Evolutionary conservation across 2,888 invertebrate species (phyloP).

Genomic region (Drosophila seclusa): DNA sequence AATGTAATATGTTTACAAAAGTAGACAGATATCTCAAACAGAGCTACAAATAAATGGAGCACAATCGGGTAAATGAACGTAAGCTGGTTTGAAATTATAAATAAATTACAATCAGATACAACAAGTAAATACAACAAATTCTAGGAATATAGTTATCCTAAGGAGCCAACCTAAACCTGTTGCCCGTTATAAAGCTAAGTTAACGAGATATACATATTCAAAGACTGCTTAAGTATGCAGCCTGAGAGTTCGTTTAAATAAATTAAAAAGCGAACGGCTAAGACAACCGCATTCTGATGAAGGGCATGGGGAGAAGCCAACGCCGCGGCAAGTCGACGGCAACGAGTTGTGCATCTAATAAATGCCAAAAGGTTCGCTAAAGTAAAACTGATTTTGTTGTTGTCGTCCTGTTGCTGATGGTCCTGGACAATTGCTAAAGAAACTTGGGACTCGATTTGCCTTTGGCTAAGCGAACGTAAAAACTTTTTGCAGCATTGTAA

Average conservation of each 20-base stretch:
- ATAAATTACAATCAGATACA: background rate
- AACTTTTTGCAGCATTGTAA: slow-evolving; percentile 76
- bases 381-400: slow-evolving; percentile 24
- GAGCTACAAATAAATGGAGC: background rate
- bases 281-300: slow-evolving; percentile 54
- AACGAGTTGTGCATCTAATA: slow-evolving; percentile 72
- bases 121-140: background rate
- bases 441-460: slow-evolving; percentile 71
- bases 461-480: slow-evolving; percentile 77
- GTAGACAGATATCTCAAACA: background rate
- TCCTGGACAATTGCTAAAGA: slow-evolving; percentile 70
- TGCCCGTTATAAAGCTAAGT: slow-evolving; percentile 14
- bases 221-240: slow-evolving; percentile 12
- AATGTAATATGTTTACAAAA: slow-evolving; percentile 5
- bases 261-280: slow-evolving; percentile 38
- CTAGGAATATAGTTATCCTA: too few species aligned
- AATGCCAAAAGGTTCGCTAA: slow-evolving; percentile 61
- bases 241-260: slow-evolving; percentile 56
- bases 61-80: background rate
- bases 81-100: background rate
- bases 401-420: slow-evolving; percentile 27
- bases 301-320: background rate
- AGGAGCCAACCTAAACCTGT: slow-evolving; percentile 10
- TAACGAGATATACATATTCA: slow-evolving; percentile 23
- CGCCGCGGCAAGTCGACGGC: slow-evolving; percentile 26